Base-by-base conservation (phyloP, 2,888 invertebrate species). In the Philereme vetulata region DNA sequence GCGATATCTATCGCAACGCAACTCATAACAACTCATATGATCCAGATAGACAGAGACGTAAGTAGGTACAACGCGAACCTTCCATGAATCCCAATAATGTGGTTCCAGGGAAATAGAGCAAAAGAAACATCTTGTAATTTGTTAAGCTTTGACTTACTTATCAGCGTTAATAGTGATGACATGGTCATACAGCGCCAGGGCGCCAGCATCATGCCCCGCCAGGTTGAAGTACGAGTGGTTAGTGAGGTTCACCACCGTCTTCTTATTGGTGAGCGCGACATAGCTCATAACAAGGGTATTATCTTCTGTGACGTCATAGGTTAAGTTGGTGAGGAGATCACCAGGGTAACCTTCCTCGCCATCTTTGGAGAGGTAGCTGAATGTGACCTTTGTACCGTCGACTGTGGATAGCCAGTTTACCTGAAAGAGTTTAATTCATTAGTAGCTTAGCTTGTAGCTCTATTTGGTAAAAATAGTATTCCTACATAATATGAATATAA, bases 151-250 rank as follows among this genome's bases (percentile, higher is more conserved):
- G 10, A 75, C 82, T 76, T 82, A 88, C 97, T 95, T 68, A 82
- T 96, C 95, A 48, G 97, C 96, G 75, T 96, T 96, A 21, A 98
- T 93, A 11, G 88, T 82, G 9, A 97, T 87, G 4, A 87, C 77
- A 76, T 97, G 97, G 45, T 96, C 94, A 72, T 94, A 95, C 5
- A 97, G 68, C 70, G 94, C 95, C 4, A 87, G 82, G 0, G 94
- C 92, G 0, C 96, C 96, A 3, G 93, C 81, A 4, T 89, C 93
- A 88, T 98, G 97, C 0, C 98, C 98, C 38, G 96, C 97, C 62
- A 99, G 88, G 85, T 99, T 99, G 85, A 98, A 98, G 83, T 98
- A 99, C 8, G 97, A 95, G 83, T 99, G 98, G 84, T 97, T 98
- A 7, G 98, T 97, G 67, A 99, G 85, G 83, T 97, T 98, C 47